Percentiles rank a stretch among this genome's conserved stretches.
Conservation (phyloP, 1,140 invertebrate species). For the Drosophila parvula region DNA sequence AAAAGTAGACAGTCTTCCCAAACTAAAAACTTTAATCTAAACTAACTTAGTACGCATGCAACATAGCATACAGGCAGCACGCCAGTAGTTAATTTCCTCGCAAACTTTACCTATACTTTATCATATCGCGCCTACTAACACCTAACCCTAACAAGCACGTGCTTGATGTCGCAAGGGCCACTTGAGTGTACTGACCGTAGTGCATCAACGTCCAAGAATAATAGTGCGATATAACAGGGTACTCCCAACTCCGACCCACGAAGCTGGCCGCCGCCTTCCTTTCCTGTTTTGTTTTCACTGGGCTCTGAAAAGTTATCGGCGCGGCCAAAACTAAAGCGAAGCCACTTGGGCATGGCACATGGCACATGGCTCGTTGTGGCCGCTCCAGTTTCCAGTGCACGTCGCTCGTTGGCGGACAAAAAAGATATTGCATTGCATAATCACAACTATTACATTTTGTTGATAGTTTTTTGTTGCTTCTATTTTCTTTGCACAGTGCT, state of each 20-base stretch:
- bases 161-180: too few relatives aligned
- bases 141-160: too few relatives aligned
- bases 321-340: slow-evolving; percentile 34
- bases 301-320: slow-evolving; percentile 23
- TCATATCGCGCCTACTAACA: too few relatives aligned
- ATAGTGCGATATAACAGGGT: neutral
- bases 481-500: slow-evolving; percentile 52
- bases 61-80: too few relatives aligned
- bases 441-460: slow-evolving; percentile 70
- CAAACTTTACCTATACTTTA: too few relatives aligned
- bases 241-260: neutral
- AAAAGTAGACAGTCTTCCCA: too few relatives aligned
- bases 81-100: too few relatives aligned
- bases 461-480: slow-evolving; percentile 42
- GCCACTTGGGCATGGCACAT: slow-evolving; percentile 50
- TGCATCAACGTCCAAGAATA: too few relatives aligned
- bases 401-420: slow-evolving; percentile 65
- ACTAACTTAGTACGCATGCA: too few relatives aligned
- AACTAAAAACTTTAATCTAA: too few relatives aligned
- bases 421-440: slow-evolving; percentile 71
- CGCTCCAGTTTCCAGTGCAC: slow-evolving; percentile 76
- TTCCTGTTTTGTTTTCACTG: slow-evolving; percentile 13
- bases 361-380: slow-evolving; percentile 42
- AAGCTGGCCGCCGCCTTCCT: neutral
- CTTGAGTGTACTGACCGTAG: too few relatives aligned